Base-by-base conservation (phyloP, 2,113 vertebrate genomes). In the Lophochroa leadbeateri region DNA sequence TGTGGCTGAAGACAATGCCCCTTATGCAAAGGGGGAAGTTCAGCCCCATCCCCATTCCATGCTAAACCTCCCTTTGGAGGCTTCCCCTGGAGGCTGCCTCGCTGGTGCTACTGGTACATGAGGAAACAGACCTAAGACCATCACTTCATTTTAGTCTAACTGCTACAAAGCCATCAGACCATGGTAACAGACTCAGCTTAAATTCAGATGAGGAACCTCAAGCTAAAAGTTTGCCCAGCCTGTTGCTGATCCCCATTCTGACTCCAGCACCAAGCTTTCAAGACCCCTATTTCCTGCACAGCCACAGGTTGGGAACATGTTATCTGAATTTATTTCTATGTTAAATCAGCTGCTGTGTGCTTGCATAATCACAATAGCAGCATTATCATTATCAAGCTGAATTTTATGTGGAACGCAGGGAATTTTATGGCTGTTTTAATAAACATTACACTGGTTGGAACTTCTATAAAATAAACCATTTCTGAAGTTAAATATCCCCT, bases 401-500 rank as follows among this genome's bases (percentile, higher is more conserved):
- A 96, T 90, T 95, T 92, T 79, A 90, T 31, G 46, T 37, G 23
- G 58, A 80, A 94, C 1, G 1, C 46, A 25, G 41, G 44, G 71
- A 94, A 91, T 91, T 95, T 93, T 88, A 93, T 33, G 46, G 43
- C n/a, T 93, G 29, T 74, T 93, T 86, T 95, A 96, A 95, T 92
- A 95, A 90, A 88, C 71, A 93, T 88, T 90, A 80, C 3, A 4
- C 67, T 88, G 80, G 85, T 75, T 92, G 58, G 63, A 90, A 93
- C 50, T 95, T 92, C 79, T 50, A 69, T 81, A 82, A 94, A 93
- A 83, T 41, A 91, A 85, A 80, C 35, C 33, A 46, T 77, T 90
- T 93, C 83, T 95, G 71, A 90, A 93, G 70, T 90, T 88, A 92
- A 95, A 94, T 57, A 93, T 63, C 13, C 31, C 37, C 31, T 89